Evolutionary conservation across 2,797 vertebrate species (phyloP).

Genomic region (Ptychobarbus kaznakovi): DNA sequence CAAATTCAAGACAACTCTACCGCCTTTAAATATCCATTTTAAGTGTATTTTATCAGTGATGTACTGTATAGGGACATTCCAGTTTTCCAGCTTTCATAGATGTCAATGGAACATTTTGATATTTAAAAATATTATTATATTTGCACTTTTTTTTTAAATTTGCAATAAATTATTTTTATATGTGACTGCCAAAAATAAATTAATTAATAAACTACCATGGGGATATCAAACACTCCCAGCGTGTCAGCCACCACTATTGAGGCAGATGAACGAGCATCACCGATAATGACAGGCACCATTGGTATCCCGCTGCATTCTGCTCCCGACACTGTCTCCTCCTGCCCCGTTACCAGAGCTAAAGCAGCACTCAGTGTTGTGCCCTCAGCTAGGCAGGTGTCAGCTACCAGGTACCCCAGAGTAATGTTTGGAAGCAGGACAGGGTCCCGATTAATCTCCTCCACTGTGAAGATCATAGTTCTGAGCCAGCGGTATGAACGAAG

Average conservation of each 20-base stretch:
- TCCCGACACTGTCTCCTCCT: slow-evolving; percentile 53
- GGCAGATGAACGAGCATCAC: slow-evolving; percentile 62
- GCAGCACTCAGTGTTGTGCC: slow-evolving; percentile 62
- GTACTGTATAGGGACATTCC: neutral
- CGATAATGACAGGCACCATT: slow-evolving; percentile 63
- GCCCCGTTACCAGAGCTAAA: slow-evolving; percentile 62
- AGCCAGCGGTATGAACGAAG: slow-evolving; percentile 64
- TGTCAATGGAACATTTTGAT: neutral
- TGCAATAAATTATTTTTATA: neutral
- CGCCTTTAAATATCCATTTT: neutral
- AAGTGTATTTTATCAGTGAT: neutral
- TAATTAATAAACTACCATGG: slow-evolving; percentile 53
- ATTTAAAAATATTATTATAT: neutral
- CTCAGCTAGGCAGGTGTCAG: slow-evolving; percentile 66
- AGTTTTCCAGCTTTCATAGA: neutral
- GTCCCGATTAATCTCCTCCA: slow-evolving; percentile 70
- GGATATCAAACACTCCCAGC: slow-evolving; percentile 66
- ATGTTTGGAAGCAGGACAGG: slow-evolving; percentile 63
- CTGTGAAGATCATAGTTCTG: slow-evolving; percentile 57
- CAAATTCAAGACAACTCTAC: neutral
- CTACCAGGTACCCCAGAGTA: slow-evolving; percentile 67
- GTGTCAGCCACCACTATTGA: slow-evolving; percentile 67
- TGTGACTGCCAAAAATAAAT: neutral
- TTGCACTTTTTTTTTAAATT: neutral
- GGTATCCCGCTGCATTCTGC: slow-evolving; percentile 53